Evolutionary conservation across 2,797 vertebrate genomes (phyloP), one percentile per base, ranked within the genome.

Genomic region (Chanos chanos): DNA sequence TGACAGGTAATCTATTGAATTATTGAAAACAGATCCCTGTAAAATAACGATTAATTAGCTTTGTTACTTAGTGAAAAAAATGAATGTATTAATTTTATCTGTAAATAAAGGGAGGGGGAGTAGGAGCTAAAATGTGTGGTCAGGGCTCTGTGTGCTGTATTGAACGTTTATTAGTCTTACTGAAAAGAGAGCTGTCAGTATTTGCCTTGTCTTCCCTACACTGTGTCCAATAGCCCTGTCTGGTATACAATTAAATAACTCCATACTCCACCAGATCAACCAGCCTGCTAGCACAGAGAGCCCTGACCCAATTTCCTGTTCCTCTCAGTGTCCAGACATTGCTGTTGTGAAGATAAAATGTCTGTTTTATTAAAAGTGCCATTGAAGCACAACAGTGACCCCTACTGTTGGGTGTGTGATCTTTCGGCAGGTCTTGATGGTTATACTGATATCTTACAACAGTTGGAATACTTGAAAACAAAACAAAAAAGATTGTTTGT

Each of bases 311-410:
- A 70, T 73, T 81, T 72, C 73, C 79, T 77, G 75, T 78, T 76
- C 74, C 72, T 84, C 83, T 83, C 85, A 85, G 78, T 86, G 85
- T 88, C 84, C 89, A 91, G 89, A 89, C 89, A 90, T 90, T 90
- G 88, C 89, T 90, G 89, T 91, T 90, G 89, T 91, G 88, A 89
- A 87, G 86, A 91, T 90, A 82, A 91, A 88, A 90, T 91, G 89
- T 91, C 87, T 89, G 89, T 91, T 90, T 91, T 91, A 91, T 90
- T 91, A 91, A 91, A 91, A 90, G 87, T 89, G 89, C 89, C 78
- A 82, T 78, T 89, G 89, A 89, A 90, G 87, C 87, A 86, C 86
- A 89, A 86, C 83, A 85, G 87, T 89, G 88, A 88, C 83, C 80
- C 79, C 82, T 83, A 77, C 80, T 82, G 82, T 85, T 83, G 83